Evolutionary conservation across 2,888 invertebrate genomes (phyloP).

Genomic region (Nomada fucata): DNA sequence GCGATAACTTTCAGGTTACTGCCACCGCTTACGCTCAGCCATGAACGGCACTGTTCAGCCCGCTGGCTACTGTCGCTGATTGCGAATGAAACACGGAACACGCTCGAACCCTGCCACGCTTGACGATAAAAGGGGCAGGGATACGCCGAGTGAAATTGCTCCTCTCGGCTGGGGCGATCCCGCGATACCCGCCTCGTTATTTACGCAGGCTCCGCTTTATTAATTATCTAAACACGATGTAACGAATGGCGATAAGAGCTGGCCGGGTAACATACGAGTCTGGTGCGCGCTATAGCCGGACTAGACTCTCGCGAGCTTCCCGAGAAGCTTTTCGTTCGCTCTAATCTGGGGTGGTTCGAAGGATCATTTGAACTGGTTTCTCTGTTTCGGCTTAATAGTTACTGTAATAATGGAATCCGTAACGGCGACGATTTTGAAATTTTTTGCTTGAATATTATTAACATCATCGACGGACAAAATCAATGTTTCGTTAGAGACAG

Average conservation of each 20-base stretch:
- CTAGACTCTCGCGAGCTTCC: neutral
- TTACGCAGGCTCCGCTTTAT: slow-evolving; percentile 53
- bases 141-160: slow-evolving; percentile 57
- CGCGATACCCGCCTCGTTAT: slow-evolving; percentile 56
- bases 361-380: no score
- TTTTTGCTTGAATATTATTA: no score
- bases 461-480: no score
- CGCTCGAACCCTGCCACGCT: slow-evolving; percentile 20
- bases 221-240: slow-evolving; percentile 60
- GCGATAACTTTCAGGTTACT: slow-evolving; percentile 77
- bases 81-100: slow-evolving; percentile 65
- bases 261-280: slow-evolving; percentile 5
- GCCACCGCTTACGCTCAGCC: slow-evolving; percentile 70
- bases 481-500: no score
- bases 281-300: slow-evolving; percentile 1
- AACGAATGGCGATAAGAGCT: slow-evolving; percentile 47
- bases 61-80: slow-evolving; percentile 64
- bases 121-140: slow-evolving; percentile 52
- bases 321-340: neutral
- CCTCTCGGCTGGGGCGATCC: neutral
- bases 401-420: no score
- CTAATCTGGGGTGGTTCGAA: no score
- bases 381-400: no score
- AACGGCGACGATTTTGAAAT: no score
- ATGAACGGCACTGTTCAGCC: slow-evolving; percentile 65